Conservation (phyloP, 2,888 invertebrate genomes). For the Schrankia costaestrigalis region DNA sequence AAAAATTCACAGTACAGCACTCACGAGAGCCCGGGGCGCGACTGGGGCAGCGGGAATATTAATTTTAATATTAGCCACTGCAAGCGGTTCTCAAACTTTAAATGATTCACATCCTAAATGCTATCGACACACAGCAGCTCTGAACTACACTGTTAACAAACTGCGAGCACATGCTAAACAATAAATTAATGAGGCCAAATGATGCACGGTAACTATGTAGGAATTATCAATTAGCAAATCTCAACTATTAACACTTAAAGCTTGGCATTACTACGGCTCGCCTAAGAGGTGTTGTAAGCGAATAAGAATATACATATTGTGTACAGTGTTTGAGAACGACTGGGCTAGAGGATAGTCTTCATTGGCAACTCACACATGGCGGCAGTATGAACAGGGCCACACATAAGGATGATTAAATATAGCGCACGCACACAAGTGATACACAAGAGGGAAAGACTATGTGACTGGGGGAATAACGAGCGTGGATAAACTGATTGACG, state of each 20-base stretch:
- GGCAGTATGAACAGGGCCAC: constrained; percentile 60
- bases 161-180: constrained; percentile 23
- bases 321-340: constrained; percentile 56
- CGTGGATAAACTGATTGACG: constrained; percentile 69
- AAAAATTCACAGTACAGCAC: constrained; percentile 49
- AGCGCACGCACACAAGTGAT: constrained; percentile 60
- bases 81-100: constrained; percentile 62
- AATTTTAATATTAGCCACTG: constrained; percentile 76
- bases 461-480: constrained; percentile 63
- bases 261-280: constrained; percentile 31
- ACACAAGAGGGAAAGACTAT: constrained; percentile 53
- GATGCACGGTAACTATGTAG: constrained; percentile 42
- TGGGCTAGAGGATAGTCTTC: constrained; percentile 66
- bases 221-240: constrained; percentile 45
- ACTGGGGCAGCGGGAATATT: constrained; percentile 74
- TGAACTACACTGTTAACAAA: constrained; percentile 30
- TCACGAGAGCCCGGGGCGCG: constrained; percentile 64
- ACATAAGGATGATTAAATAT: constrained; percentile 71
- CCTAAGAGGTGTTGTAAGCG: too few relatives aligned
- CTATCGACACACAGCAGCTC: constrained; percentile 24
- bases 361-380: constrained; percentile 73
- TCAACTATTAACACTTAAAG: constrained; percentile 41
- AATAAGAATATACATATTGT: too few relatives aligned
- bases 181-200: constrained; percentile 36
- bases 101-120: constrained; percentile 1